Evolutionary conservation across 1,140 invertebrate genomes (phyloP).

Genomic region (Ectropis grisescens): DNA sequence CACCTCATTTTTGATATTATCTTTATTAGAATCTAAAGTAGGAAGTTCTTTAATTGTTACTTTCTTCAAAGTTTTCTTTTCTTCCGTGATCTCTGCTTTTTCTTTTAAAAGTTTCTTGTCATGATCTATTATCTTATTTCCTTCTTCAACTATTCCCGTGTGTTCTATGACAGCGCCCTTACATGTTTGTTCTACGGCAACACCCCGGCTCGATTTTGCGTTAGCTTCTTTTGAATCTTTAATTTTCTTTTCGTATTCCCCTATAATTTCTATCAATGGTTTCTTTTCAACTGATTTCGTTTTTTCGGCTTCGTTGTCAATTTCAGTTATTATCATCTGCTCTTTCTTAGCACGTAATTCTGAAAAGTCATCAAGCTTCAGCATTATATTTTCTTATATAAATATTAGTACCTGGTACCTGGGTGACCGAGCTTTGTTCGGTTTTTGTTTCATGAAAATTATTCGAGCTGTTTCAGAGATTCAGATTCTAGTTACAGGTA

Average conservation of each 20-base stretch:
- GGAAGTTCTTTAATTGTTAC: constrained; percentile 12
- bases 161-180: constrained; percentile 13
- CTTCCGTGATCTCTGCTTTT: background rate
- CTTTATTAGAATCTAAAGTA: too few species aligned
- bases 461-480: too few species aligned
- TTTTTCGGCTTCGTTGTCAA: constrained; percentile 7
- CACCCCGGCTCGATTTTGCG: constrained; percentile 8
- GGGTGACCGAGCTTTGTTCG: too few species aligned
- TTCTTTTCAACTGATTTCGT: constrained; percentile 15
- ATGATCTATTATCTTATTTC: constrained; percentile 24
- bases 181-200: constrained; percentile 10
- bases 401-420: too few species aligned
- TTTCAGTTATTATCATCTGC: constrained; percentile 14
- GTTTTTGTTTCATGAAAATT: too few species aligned
- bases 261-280: constrained; percentile 40
- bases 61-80: constrained; percentile 9
- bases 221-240: constrained; percentile 3
- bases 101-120: constrained; percentile 14
- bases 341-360: constrained; percentile 6
- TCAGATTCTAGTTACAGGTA: too few species aligned
- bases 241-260: constrained; percentile 11
- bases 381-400: too few species aligned
- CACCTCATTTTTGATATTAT: too few species aligned
- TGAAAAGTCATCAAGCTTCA: too few species aligned
- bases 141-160: constrained; percentile 16